Percentiles rank a stretch among this genome's conserved stretches.
Evolutionary conservation across 1,140 invertebrate genomes (phyloP).

Genomic region (Drosophila pallidifrons): DNA sequence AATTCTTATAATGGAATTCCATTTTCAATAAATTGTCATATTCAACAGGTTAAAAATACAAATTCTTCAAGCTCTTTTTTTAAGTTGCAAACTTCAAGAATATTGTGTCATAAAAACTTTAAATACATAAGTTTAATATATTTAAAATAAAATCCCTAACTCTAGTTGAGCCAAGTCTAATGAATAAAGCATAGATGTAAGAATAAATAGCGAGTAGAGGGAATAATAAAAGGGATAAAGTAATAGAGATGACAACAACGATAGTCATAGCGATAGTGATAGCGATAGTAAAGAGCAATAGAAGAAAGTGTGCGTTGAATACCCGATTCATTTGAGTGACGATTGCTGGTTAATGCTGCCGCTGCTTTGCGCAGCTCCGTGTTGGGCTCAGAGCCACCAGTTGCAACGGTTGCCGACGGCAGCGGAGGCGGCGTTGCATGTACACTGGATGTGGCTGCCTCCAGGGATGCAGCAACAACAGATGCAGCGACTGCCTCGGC

Average conservation of each 20-base stretch:
- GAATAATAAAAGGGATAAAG: too few species aligned
- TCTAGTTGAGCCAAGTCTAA: neutral
- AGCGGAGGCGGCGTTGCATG: conserved; percentile 9
- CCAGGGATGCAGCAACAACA: conserved; percentile 20
- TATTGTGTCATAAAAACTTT: too few species aligned
- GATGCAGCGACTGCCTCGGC: conserved; percentile 16
- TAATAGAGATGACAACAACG: neutral
- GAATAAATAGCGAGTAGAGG: too few species aligned
- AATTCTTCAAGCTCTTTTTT: too few species aligned
- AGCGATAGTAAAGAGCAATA: conserved; percentile 7
- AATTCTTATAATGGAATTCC: too few species aligned
- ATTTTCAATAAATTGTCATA: too few species aligned
- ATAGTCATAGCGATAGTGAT: conserved; percentile 9
- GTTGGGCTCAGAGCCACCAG: conserved; percentile 51
- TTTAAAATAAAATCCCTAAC: too few species aligned
- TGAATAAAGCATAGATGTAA: neutral
- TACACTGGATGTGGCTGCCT: conserved; percentile 30
- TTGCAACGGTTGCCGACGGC: neutral
- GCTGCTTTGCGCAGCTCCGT: conserved; percentile 74
- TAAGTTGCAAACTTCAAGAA: too few species aligned
- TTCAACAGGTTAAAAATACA: too few species aligned
- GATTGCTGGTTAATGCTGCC: conserved; percentile 69
- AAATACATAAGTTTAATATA: too few species aligned
- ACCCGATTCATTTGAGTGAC: conserved; percentile 84
- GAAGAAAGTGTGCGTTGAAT: conserved; percentile 45